These are phyloP conservation scores for Lithophane leautieri DNA, from an alignment of 2,888 invertebrate genomes.

Conservation along the genomic window DNA sequence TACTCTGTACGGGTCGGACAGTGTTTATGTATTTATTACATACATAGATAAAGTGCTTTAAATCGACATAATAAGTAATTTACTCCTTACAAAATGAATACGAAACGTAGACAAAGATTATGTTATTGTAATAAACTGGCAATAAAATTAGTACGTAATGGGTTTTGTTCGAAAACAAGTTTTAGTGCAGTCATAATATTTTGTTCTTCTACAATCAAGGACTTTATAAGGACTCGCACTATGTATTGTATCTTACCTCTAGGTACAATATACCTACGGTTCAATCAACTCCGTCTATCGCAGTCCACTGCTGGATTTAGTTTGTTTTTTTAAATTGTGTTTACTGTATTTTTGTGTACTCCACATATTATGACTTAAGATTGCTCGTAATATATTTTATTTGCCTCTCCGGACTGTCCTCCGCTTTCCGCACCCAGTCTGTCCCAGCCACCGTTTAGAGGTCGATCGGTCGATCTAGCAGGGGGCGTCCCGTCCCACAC, in stretches of 20 bases:
- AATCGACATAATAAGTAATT: background rate
- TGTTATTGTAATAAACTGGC: background rate
- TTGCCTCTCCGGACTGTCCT: too few species aligned
- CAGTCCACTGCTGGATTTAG: background rate
- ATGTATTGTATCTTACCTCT: background rate
- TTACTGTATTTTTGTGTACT: too few species aligned
- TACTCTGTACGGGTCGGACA: background rate
- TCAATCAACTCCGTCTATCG: background rate
- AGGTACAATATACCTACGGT: background rate
- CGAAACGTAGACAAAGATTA: constrained; percentile 1
- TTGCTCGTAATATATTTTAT: too few species aligned
- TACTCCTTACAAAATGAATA: background rate
- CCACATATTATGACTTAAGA: too few species aligned
- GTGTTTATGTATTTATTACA: background rate
- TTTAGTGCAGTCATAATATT: constrained; percentile 6
- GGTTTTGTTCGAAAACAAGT: constrained; percentile 3
- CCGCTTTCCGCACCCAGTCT: background rate
- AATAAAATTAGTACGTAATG: background rate
- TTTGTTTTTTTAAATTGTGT: too few species aligned
- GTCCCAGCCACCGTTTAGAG: background rate
- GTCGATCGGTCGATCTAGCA: background rate
- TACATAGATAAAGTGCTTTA: background rate
- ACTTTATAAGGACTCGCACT: background rate
- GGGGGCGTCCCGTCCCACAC: background rate
- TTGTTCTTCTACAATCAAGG: background rate